These are phyloP conservation scores for Lucilia sericata DNA, from an alignment of 1,140 invertebrate genomes.

Conservation along the genomic window DNA sequence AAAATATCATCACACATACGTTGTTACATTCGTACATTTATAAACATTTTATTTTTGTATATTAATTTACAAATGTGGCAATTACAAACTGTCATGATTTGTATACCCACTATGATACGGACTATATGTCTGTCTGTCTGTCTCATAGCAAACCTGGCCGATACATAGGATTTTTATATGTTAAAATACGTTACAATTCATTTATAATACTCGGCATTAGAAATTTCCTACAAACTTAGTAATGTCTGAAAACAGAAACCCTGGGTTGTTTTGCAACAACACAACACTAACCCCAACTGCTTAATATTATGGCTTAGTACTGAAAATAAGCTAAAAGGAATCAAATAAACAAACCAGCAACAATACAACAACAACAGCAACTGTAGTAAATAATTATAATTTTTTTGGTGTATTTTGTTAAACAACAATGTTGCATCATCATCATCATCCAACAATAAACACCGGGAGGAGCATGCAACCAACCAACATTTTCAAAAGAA, in stretches of 20 bases:
- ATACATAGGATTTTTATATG: too few species aligned
- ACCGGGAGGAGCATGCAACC: slow-evolving; percentile 24
- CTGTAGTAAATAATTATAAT: too few species aligned
- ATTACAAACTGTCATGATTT: slow-evolving; percentile 29
- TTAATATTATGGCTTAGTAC: background rate
- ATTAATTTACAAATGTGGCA: slow-evolving; percentile 29
- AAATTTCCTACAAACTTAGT: background rate
- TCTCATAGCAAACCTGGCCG: background rate
- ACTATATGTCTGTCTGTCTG: background rate
- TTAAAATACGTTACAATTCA: too few species aligned
- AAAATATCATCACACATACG: background rate
- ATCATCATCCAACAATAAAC: slow-evolving; percentile 4
- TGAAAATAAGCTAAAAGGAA: background rate
- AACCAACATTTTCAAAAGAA: background rate
- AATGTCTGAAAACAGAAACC: background rate
- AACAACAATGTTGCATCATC: slow-evolving; percentile 20
- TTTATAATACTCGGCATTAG: background rate
- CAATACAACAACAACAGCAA: too few species aligned
- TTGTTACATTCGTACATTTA: background rate
- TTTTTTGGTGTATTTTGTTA: background rate
- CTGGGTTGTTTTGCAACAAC: background rate
- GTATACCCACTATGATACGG: slow-evolving; percentile 11
- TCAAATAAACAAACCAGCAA: background rate
- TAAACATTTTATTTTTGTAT: background rate
- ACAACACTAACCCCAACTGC: background rate